Percentiles rank a stretch among this genome's conserved stretches.
Conservation (phyloP, 1,140 invertebrate genomes). For the Drosophila hydei region DNA sequence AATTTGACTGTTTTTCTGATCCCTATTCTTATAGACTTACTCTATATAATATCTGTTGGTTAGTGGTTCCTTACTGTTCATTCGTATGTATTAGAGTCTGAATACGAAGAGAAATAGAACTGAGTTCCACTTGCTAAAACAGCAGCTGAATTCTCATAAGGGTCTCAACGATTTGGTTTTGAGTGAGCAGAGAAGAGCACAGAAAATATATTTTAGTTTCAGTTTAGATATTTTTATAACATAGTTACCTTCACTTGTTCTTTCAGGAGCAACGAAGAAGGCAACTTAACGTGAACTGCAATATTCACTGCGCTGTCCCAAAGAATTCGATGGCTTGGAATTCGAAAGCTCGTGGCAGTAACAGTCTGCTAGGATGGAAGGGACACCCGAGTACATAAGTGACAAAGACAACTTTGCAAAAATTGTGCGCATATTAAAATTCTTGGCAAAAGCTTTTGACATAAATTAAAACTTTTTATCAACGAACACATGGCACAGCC, state of each 20-base stretch:
- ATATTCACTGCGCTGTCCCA: conserved; percentile 10
- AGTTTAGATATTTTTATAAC: too few species aligned
- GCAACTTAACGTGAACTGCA: conserved; percentile 2
- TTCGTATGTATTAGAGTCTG: too few species aligned
- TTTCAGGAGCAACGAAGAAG: not conserved
- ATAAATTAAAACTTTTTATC: conserved; percentile 82
- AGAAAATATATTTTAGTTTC: too few species aligned
- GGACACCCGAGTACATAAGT: conserved; percentile 41
- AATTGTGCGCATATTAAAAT: conserved; percentile 83
- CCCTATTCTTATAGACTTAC: too few species aligned
- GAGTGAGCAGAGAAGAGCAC: too few species aligned
- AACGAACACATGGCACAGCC: conserved; percentile 27
- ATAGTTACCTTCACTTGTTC: not conserved
- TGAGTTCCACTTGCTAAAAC: too few species aligned
- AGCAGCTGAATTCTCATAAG: too few species aligned
- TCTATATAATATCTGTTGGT: too few species aligned
- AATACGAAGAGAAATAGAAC: too few species aligned
- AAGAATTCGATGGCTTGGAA: conserved; percentile 51
- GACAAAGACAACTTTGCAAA: conserved; percentile 70
- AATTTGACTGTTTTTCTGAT: too few species aligned
- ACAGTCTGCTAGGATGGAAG: not conserved
- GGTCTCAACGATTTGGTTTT: too few species aligned
- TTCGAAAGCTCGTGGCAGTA: conserved; percentile 9
- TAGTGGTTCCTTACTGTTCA: too few species aligned
- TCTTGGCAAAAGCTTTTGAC: conserved; percentile 82